These are phyloP conservation scores for Colostygia pectinataria DNA, from an alignment of 2,888 invertebrate genomes.

Conservation along the genomic window DNA sequence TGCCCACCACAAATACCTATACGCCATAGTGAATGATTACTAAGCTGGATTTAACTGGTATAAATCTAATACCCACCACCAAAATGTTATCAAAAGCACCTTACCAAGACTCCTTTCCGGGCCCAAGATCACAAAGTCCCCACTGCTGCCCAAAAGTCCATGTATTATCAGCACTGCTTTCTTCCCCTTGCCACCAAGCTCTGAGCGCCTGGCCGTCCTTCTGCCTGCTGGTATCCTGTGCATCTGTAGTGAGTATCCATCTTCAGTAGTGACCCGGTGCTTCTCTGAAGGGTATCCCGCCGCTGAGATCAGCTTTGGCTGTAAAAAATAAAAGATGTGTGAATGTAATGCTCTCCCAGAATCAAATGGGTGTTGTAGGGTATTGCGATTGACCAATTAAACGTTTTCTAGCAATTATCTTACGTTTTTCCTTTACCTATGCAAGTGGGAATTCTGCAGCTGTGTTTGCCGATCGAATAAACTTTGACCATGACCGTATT, in stretches of 20 bases:
- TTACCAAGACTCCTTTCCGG: slow-evolving; percentile 85
- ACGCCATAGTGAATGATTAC: too few species aligned
- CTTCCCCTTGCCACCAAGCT: slow-evolving; percentile 55
- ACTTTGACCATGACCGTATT: slow-evolving; percentile 1
- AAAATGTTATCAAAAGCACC: too few species aligned
- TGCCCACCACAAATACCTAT: too few species aligned
- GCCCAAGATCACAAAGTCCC: slow-evolving; percentile 87
- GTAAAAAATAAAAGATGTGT: slow-evolving; percentile 28
- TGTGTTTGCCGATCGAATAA: slow-evolving; percentile 3
- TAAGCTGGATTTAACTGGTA: too few species aligned
- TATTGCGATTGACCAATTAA: too few species aligned
- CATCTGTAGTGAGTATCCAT: slow-evolving; percentile 84
- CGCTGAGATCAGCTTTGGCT: slow-evolving; percentile 73
- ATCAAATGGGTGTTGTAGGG: too few species aligned
- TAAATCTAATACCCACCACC: too few species aligned
- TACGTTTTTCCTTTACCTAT: slow-evolving; percentile 5
- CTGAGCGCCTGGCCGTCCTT: slow-evolving; percentile 52
- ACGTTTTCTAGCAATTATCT: too few species aligned
- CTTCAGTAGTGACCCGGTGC: slow-evolving; percentile 77
- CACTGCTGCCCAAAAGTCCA: slow-evolving; percentile 85
- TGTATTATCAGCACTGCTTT: slow-evolving; percentile 79
- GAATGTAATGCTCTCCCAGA: too few species aligned
- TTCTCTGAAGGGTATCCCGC: slow-evolving; percentile 78
- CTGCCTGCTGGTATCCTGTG: slow-evolving; percentile 83
- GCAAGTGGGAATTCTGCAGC: background rate